These are phyloP conservation scores for Actias luna DNA, from an alignment of 2,888 invertebrate species.

Conservation along the genomic window DNA sequence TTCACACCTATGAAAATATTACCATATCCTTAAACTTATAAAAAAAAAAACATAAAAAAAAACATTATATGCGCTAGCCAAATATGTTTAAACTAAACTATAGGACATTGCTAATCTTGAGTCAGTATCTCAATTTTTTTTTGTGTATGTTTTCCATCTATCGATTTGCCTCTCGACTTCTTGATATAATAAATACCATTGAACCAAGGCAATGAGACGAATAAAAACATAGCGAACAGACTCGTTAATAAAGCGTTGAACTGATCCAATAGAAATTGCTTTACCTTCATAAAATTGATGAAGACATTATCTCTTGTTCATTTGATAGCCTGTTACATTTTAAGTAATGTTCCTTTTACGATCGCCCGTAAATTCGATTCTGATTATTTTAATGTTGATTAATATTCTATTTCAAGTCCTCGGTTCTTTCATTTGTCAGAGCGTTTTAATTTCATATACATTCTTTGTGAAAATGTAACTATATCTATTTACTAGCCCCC, in stretches of 20 bases:
- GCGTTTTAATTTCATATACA: neutral
- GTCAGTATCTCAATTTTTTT: too few relatives aligned
- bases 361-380: slow-evolving; percentile 14
- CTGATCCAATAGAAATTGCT: neutral
- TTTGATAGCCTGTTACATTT: slow-evolving; percentile 17
- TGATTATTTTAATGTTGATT: slow-evolving; percentile 16
- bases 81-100: too few relatives aligned
- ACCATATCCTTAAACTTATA: too few relatives aligned
- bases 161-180: neutral
- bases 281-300: slow-evolving; percentile 15
- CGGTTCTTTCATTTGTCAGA: neutral
- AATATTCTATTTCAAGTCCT: neutral
- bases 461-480: too few relatives aligned
- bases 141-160: too few relatives aligned
- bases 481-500: too few relatives aligned
- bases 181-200: neutral
- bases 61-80: too few relatives aligned
- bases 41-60: too few relatives aligned
- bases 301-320: slow-evolving; percentile 17
- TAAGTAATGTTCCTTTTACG: slow-evolving; percentile 15
- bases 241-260: slow-evolving; percentile 4
- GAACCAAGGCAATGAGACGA: neutral
- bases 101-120: too few relatives aligned
- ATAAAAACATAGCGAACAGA: neutral
- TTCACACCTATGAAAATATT: too few relatives aligned